phyloP scores from a whole-genome alignment of 2,113 vertebrate species.

The Phocoena sinus region DNA sequence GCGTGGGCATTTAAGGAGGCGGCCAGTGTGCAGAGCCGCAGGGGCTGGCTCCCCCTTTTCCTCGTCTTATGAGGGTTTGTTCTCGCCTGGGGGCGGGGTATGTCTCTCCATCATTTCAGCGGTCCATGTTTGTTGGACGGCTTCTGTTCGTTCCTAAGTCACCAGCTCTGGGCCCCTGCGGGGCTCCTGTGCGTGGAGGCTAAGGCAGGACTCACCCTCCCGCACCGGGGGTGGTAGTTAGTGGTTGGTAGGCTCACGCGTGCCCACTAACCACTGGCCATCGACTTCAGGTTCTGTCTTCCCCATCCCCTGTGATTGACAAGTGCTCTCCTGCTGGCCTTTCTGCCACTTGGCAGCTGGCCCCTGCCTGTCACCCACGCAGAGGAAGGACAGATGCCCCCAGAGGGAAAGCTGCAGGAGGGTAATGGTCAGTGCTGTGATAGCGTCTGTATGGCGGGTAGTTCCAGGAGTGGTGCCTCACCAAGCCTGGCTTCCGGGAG shows the following conservation, averaged over 20 bases:
- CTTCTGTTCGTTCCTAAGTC: not conserved
- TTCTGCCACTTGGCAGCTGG: not conserved
- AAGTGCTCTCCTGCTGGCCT: not conserved
- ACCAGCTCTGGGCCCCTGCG: not conserved
- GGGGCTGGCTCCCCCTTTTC: not conserved
- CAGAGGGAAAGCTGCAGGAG: not conserved
- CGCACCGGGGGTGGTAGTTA: not conserved
- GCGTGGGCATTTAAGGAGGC: not conserved
- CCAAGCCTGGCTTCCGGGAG: not conserved
- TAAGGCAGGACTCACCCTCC: not conserved
- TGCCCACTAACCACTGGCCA: not conserved
- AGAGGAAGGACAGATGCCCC: not conserved
- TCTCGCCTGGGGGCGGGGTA: rapidly evolving
- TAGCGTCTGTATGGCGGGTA: not conserved
- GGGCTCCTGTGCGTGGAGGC: not conserved
- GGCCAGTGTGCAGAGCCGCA: not conserved
- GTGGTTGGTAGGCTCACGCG: too few relatives aligned
- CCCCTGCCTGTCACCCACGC: not conserved
- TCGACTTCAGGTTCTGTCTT: not conserved
- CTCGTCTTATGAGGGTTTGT: not conserved
- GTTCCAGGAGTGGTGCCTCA: not conserved
- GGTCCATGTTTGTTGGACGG: not conserved
- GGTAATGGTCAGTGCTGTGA: not conserved
- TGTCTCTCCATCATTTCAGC: not conserved
- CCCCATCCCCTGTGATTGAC: not conserved